Evolutionary conservation across 2,888 invertebrate species (phyloP).

Genomic region (Lepidonotus clava): DNA sequence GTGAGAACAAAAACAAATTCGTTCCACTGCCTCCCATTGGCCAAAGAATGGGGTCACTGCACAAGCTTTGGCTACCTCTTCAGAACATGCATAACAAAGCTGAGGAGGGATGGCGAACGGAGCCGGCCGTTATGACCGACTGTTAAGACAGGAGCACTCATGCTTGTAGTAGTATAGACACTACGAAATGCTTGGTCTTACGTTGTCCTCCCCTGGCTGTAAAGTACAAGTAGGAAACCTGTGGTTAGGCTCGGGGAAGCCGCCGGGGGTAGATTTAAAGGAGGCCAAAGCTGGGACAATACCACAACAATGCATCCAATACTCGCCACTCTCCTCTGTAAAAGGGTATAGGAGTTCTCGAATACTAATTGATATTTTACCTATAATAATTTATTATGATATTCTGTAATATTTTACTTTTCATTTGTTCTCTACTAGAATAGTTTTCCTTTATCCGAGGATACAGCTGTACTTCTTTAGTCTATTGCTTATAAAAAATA

Average conservation of each 20-base stretch:
- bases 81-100: slow-evolving; percentile 28
- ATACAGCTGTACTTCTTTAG: too few relatives aligned
- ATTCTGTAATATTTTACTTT: too few relatives aligned
- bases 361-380: too few relatives aligned
- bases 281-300: neutral
- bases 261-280: slow-evolving; percentile 16
- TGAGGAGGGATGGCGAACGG: slow-evolving; percentile 37
- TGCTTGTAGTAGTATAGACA: slow-evolving; percentile 49
- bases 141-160: slow-evolving; percentile 5
- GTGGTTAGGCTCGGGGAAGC: slow-evolving; percentile 39
- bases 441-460: too few relatives aligned
- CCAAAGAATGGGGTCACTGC: slow-evolving; percentile 31
- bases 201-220: slow-evolving; percentile 52
- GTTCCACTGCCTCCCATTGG: slow-evolving; percentile 28
- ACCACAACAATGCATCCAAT: too few relatives aligned
- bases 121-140: neutral
- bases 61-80: slow-evolving; percentile 16
- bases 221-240: slow-evolving; percentile 51
- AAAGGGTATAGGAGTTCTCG: too few relatives aligned
- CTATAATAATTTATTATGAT: too few relatives aligned
- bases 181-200: slow-evolving; percentile 49
- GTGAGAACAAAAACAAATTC: neutral
- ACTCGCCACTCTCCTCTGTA: too few relatives aligned
- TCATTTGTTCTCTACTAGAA: too few relatives aligned
- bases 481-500: too few relatives aligned